Base-by-base conservation (phyloP, 2,797 vertebrate genomes). In the Lepus oiostolus region DNA sequence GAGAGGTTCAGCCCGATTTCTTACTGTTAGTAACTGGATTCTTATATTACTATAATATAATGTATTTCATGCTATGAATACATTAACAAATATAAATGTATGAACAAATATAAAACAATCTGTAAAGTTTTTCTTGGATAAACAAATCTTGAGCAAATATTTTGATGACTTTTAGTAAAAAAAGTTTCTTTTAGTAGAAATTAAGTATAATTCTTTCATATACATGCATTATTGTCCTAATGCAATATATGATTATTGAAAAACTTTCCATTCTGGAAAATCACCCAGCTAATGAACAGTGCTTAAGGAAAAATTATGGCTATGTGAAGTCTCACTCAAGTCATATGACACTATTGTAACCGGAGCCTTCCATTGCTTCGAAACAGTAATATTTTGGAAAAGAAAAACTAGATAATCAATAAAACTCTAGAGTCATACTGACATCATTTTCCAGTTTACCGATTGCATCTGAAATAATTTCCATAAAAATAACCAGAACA, bases 101-200 rank as follows among this genome's bases (percentile, higher is more conserved):
- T 21, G 79, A 32, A 13, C 8, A 86, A 91, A 83, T 42, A 42
- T 42, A 42, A 42, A 42, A 83, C 93, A 19, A 47, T 60, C 24
- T 83, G 9, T 79, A 26, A 28, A 62, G 5, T 0, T 70, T 82
- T 93, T 16, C 63, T 87, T 67, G 7, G 10, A 47, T 72, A 91
- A 85, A 82, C 50, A 67, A 52, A 58, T 32, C 28, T 76, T 85
- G 54, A 80, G 3, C 38, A 84, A 92, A 71, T 84, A 14, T 86
- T 90, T 91, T 88, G 26, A 68, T 85, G 52, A 79, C 7, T 91
- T 94, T 93, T 90, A 76, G 50, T 70, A 38, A n/a, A 50, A 76
- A 75, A 82, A 79, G 6, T 85, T 82, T 70, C 60, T 19, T 90
- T 88, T 85, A 68, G 0, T 50, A 13, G 35, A 85, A 82, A 32